phyloP scores from a whole-genome alignment of 2,113 vertebrate genomes.

The Anoplopoma fimbria region DNA sequence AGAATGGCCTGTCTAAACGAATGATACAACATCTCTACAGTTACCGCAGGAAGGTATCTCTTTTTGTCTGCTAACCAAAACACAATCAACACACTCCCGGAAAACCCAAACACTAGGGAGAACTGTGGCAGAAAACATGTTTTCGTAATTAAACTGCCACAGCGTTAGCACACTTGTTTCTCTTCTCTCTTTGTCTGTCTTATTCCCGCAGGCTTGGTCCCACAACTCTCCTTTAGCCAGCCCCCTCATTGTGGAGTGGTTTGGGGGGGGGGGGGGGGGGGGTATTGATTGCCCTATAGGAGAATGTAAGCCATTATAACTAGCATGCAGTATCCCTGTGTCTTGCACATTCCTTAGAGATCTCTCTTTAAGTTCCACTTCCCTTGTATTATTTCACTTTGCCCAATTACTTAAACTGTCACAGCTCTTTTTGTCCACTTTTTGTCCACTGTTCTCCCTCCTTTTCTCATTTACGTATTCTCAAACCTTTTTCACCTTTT shows the following conservation, averaged over 20 bases:
- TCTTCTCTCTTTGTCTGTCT: neutral
- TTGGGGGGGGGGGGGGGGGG: conserved; percentile 1
- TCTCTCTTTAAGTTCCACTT: neutral
- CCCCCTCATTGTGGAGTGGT: conserved; percentile 7
- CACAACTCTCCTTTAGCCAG: conserved; percentile 2
- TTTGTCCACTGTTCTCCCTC: conserved; percentile 17
- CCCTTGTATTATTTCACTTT: neutral
- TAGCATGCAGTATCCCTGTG: neutral
- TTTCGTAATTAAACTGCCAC: conserved; percentile 43
- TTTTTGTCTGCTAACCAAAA: conserved; percentile 14
- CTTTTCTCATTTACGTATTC: conserved; percentile 20
- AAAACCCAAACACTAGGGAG: conserved; percentile 12
- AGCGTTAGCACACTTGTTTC: neutral
- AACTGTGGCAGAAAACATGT: conserved; percentile 15
- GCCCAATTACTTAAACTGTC: conserved; percentile 42
- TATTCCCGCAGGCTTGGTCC: neutral
- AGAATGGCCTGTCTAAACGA: conserved; percentile 2
- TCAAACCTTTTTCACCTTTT: neutral
- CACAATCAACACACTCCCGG: conserved; percentile 1
- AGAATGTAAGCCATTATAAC: conserved; percentile 15
- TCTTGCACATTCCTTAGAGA: neutral
- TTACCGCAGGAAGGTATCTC: neutral
- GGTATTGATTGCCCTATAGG: neutral
- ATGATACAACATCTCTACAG: neutral
- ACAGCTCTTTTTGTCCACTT: conserved; percentile 37